Conservation (phyloP, 2,113 vertebrate species). For the Cranoglanis bouderius region DNA sequence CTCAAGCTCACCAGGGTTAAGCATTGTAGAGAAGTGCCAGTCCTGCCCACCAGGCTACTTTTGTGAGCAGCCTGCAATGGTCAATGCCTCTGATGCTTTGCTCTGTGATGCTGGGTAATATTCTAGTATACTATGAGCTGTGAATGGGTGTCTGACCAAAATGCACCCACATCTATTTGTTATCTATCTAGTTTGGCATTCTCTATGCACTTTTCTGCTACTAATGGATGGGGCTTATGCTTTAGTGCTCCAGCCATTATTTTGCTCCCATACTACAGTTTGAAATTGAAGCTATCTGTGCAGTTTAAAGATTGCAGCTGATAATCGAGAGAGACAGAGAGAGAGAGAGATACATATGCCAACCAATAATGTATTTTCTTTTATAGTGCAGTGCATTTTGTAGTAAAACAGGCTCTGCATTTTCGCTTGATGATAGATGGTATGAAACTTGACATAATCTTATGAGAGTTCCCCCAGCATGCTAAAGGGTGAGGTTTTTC, state of each 20-base stretch:
- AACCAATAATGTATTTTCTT: neutral
- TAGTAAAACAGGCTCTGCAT: neutral
- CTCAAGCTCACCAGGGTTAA: slow-evolving; percentile 74
- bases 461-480: neutral
- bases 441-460: neutral
- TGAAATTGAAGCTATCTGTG: slow-evolving; percentile 4
- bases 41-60: slow-evolving; percentile 80
- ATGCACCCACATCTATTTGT: slow-evolving; percentile 40
- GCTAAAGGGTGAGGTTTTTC: neutral
- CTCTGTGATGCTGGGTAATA: slow-evolving; percentile 82
- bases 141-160: slow-evolving; percentile 3
- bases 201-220: slow-evolving; percentile 4
- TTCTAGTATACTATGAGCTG: slow-evolving; percentile 2
- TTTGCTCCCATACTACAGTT: neutral
- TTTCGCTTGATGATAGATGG: neutral
- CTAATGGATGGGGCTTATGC: slow-evolving; percentile 31
- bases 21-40: slow-evolving; percentile 73
- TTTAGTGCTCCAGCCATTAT: neutral
- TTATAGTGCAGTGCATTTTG: neutral
- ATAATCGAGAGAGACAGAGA: neutral
- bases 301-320: neutral
- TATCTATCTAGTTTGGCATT: slow-evolving; percentile 31
- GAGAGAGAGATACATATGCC: neutral
- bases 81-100: slow-evolving; percentile 65
- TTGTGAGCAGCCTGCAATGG: slow-evolving; percentile 77